Evolutionary conservation across 2,888 invertebrate species (phyloP).

Genomic region (Drosophila anomalata): DNA sequence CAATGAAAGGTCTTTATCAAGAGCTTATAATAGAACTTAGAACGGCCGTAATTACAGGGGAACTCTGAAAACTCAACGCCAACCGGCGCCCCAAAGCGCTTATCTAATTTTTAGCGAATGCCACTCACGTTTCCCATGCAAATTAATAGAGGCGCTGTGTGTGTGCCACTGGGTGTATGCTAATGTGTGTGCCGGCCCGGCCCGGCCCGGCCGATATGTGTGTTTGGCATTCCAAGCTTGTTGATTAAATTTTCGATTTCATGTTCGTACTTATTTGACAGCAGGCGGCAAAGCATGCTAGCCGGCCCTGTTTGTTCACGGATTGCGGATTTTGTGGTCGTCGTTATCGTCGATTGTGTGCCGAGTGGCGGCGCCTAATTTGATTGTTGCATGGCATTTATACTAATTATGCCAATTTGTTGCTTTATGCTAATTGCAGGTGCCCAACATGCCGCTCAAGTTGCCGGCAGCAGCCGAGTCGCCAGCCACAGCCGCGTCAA

Average conservation of each 20-base stretch:
- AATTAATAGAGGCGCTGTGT: slow-evolving; percentile 49
- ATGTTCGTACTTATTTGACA: slow-evolving; percentile 45
- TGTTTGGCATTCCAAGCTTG: slow-evolving; percentile 39
- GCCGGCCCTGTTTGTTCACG: slow-evolving; percentile 8
- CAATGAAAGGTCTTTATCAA: neutral
- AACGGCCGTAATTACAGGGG: slow-evolving; percentile 31
- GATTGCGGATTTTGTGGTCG: slow-evolving; percentile 12
- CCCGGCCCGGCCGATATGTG: neutral
- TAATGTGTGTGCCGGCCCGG: neutral
- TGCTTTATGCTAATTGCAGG: slow-evolving; percentile 72
- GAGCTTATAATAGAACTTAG: neutral
- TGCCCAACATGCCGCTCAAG: slow-evolving; percentile 83
- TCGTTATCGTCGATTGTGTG: slow-evolving; percentile 13
- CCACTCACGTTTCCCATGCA: slow-evolving; percentile 65
- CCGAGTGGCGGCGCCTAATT: slow-evolving; percentile 47
- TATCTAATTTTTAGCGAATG: slow-evolving; percentile 44
- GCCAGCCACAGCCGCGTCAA: slow-evolving; percentile 19
- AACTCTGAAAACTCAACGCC: slow-evolving; percentile 8
- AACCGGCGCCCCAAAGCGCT: slow-evolving; percentile 13
- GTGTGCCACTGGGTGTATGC: neutral
- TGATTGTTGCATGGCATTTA: slow-evolving; percentile 41
- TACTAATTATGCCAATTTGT: slow-evolving; percentile 52
- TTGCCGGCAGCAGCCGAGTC: slow-evolving; percentile 19
- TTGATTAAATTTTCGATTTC: slow-evolving; percentile 53
- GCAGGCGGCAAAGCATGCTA: slow-evolving; percentile 5